These are phyloP conservation scores for Alexandromys fortis DNA, from an alignment of 2,113 vertebrate genomes.

Conservation along the genomic window DNA sequence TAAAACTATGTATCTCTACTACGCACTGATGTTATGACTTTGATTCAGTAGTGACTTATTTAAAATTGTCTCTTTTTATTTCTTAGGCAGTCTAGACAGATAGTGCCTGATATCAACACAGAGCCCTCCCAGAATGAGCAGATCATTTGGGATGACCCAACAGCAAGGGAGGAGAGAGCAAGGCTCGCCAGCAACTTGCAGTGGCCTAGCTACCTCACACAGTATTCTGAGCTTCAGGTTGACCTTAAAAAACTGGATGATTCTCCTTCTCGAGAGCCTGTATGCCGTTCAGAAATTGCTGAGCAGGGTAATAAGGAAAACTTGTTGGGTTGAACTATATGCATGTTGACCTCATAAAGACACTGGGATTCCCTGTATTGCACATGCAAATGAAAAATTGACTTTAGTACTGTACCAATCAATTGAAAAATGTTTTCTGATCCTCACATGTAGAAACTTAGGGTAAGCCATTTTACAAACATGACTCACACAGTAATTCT, in stretches of 20 bases:
- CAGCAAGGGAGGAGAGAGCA: constrained; percentile 95
- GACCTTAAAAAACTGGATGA: constrained; percentile 73
- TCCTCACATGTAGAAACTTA: constrained; percentile 48
- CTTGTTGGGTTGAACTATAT: constrained; percentile 29
- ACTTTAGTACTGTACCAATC: neutral
- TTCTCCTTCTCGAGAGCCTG: constrained; percentile 84
- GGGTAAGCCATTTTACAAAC: neutral
- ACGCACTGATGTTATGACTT: neutral
- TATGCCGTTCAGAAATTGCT: constrained; percentile 90
- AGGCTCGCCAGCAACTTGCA: constrained; percentile 95
- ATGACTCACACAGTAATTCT: neutral
- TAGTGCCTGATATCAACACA: constrained; percentile 90
- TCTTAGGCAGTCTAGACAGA: constrained; percentile 90
- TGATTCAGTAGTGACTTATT: neutral
- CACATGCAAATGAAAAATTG: constrained; percentile 12
- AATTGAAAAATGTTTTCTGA: constrained; percentile 23
- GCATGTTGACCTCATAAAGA: constrained; percentile 27
- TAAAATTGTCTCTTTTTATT: constrained; percentile 52
- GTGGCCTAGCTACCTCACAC: constrained; percentile 95
- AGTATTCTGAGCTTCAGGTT: constrained; percentile 87
- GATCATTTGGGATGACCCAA: constrained; percentile 99
- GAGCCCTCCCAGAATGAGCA: constrained; percentile 98
- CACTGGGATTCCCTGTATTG: constrained; percentile 37
- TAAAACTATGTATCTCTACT: neutral
- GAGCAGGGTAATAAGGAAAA: constrained; percentile 87